Conservation (phyloP, 2,113 vertebrate genomes). For the Passer montanus region DNA sequence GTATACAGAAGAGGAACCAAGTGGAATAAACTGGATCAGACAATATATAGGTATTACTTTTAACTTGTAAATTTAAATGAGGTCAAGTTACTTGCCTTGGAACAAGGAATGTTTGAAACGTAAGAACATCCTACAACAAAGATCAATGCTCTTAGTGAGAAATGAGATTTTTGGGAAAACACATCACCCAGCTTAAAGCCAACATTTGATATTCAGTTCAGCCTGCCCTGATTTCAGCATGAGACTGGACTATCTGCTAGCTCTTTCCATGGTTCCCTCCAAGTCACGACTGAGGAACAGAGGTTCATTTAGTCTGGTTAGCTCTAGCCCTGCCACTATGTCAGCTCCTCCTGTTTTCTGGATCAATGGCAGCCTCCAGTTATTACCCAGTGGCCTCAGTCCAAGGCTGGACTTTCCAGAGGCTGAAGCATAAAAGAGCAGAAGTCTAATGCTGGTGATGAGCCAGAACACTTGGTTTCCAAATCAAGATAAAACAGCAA, state of each 20-base stretch:
- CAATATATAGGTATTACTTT: background rate
- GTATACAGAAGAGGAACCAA: background rate
- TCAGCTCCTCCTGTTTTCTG: constrained; percentile 14
- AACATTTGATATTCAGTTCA: background rate
- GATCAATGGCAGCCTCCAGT: background rate
- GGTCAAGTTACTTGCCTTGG: background rate
- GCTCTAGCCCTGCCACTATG: background rate
- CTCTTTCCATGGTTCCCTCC: background rate
- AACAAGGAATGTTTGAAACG: background rate
- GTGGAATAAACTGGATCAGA: background rate
- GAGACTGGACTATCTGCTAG: background rate
- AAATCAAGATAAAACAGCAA: constrained; percentile 15
- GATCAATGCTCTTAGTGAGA: background rate
- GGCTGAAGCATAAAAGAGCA: background rate
- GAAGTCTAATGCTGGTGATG: background rate
- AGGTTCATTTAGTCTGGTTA: background rate
- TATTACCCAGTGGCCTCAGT: background rate
- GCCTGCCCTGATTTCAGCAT: background rate
- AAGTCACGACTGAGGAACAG: background rate
- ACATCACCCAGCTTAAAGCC: background rate
- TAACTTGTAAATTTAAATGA: background rate
- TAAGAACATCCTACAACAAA: background rate
- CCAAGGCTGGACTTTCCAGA: constrained; percentile 46
- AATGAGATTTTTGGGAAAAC: background rate
- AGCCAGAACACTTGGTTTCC: constrained; percentile 7